A percentile compares a stretch with the other conserved stretches of the same genome.
Evolutionary conservation across 2,888 invertebrate species (phyloP).

Genomic region (Herminia tarsipennalis): DNA sequence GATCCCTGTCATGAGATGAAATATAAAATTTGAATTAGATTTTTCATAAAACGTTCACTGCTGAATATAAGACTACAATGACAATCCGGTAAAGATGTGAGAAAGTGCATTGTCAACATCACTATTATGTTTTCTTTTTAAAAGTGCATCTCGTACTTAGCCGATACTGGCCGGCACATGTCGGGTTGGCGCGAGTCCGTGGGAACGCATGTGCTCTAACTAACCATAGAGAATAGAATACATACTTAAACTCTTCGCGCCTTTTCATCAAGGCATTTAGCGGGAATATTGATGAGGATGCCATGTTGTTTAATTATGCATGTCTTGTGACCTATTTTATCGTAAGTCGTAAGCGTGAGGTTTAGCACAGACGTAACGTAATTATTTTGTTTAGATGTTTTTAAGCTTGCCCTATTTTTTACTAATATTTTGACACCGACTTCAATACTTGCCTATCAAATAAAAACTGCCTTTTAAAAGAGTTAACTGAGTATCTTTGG

Average conservation of each 20-base stretch:
- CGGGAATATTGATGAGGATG: constrained; percentile 21
- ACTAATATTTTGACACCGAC: too few relatives aligned
- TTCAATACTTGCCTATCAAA: too few relatives aligned
- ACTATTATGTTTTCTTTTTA: background rate
- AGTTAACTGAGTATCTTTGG: too few relatives aligned
- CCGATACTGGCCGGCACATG: constrained; percentile 10
- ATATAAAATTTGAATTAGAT: too few relatives aligned
- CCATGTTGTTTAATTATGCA: constrained; percentile 23
- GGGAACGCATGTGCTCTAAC: constrained; percentile 39
- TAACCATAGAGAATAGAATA: constrained; percentile 36
- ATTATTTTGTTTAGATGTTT: background rate
- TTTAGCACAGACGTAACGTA: background rate
- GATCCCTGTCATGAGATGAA: too few relatives aligned
- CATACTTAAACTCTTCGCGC: constrained; percentile 10
- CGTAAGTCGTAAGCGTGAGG: background rate
- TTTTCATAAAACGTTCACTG: too few relatives aligned
- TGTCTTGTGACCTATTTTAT: constrained; percentile 4
- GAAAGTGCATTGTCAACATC: background rate
- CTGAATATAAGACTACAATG: too few relatives aligned
- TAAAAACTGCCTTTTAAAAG: too few relatives aligned
- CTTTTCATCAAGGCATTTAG: constrained; percentile 27
- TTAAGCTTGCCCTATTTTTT: background rate
- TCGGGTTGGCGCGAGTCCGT: constrained; percentile 21
- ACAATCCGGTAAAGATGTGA: too few relatives aligned
- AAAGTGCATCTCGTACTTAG: constrained; percentile 7